Evolutionary conservation across 1,140 invertebrate species (phyloP).

Genomic region (Dreissena rostriformis): DNA sequence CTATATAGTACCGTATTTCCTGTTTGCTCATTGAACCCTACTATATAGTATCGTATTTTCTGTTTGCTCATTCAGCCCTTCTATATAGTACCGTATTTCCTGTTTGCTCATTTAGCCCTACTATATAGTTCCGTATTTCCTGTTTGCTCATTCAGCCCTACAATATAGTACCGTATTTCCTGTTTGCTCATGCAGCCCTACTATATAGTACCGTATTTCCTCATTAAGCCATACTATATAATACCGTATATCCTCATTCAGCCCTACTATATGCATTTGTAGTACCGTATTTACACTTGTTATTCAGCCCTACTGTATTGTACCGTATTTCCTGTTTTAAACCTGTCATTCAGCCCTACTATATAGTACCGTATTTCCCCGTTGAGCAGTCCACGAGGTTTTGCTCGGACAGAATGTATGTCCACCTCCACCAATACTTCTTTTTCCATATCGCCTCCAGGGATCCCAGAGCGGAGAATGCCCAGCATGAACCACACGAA

Average conservation of each 20-base stretch:
- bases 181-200: too few relatives aligned
- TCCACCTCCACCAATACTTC: constrained; percentile 5
- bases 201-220: not conserved
- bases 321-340: not conserved
- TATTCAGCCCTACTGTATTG: too few relatives aligned
- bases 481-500: constrained; percentile 48
- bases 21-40: too few relatives aligned
- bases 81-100: too few relatives aligned
- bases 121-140: too few relatives aligned
- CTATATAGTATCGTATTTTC: too few relatives aligned
- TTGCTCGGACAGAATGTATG: constrained; percentile 12
- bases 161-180: not conserved
- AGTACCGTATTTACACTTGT: not conserved
- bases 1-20: too few relatives aligned
- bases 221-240: not conserved
- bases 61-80: too few relatives aligned
- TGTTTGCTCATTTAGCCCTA: too few relatives aligned
- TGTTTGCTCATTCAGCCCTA: too few relatives aligned
- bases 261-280: too few relatives aligned
- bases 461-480: constrained; percentile 30
- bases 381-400: constrained; percentile 14
- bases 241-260: not conserved
- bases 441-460: constrained; percentile 26
- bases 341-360: too few relatives aligned
- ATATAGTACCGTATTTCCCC: not conserved